A percentile compares a stretch with the other conserved stretches of the same genome.
phyloP scores from a whole-genome alignment of 2,113 vertebrate genomes.

The Corythaixoides concolor region DNA sequence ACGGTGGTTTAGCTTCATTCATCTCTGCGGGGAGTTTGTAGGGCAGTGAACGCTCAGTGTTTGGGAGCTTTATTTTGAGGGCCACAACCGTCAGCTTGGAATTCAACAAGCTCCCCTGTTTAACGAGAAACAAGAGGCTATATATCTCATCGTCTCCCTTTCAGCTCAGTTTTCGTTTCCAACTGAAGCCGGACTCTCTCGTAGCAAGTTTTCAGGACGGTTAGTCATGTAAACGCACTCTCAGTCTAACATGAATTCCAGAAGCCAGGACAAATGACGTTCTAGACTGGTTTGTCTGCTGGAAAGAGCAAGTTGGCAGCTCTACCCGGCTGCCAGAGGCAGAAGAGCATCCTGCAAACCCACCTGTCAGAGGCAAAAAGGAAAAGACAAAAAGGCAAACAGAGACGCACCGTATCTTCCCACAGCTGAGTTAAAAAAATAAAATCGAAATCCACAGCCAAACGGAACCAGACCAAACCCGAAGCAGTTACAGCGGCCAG shows the following conservation, averaged over 20 bases:
- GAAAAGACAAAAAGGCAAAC: background rate
- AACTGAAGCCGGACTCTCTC: background rate
- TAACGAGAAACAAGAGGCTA: background rate
- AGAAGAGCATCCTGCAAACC: background rate
- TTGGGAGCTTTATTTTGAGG: background rate
- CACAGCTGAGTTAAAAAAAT: background rate
- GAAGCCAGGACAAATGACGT: background rate
- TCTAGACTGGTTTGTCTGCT: background rate
- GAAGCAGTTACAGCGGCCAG: background rate
- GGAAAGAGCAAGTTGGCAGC: background rate
- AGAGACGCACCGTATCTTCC: accelerated
- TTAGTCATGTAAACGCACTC: background rate
- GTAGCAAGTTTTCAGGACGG: background rate
- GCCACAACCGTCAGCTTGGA: background rate
- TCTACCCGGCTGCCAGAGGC: background rate
- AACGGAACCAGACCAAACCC: background rate
- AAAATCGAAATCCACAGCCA: background rate
- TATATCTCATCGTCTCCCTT: background rate
- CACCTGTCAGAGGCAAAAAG: background rate
- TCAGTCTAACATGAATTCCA: accelerated
- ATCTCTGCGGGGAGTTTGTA: accelerated
- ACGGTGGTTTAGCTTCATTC: accelerated
- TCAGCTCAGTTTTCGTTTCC: background rate
- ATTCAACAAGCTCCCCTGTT: background rate
- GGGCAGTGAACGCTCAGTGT: accelerated